Evolutionary conservation across 1,140 invertebrate species (phyloP), one percentile per base, ranked within the genome.

Genomic region (Frieseomelitta varia): DNA sequence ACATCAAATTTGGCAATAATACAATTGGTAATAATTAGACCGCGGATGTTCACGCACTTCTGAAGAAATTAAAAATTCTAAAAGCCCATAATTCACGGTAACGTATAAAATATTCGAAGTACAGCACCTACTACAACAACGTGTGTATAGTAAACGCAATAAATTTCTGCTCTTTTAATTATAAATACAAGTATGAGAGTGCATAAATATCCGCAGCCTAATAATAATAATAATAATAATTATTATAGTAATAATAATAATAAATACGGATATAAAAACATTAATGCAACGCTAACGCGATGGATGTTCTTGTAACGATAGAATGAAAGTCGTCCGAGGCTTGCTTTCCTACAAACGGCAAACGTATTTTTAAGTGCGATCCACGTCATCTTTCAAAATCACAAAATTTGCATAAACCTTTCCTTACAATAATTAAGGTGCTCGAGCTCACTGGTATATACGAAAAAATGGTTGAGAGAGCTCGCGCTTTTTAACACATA

Each of bases 381-480:
- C 73, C n/a, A 63, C 47, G 67, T 65, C 65, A 61, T 12, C 55
- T 71, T 30, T 8, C 6, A 17, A 75, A 73, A 51, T n/a, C 15
- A 73, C 65, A 19, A 0, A 84, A 71, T 17, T 79, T 79, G 81
- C 67, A 61, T 80, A 80, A 80, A 84, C 56, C 39, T 80, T 84
- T 84, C 51, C 53, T 80, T 84, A 79, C 51, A 17, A 8, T 73
- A 79, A 79, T 80, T 67, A 73, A 78, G n/a, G 1, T 55, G 51
- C 58, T 72, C 69, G 61, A 84, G 51, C 61, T 71, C 30, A 24
- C 47, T 72, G 21, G 55, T 72, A 68, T 24, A 47, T 47, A 47
- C 39, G 39, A 47, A 47, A 17, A 82, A 77, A n/a, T 19, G 24
- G 15, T 79, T 47, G 34, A 68, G 24, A 75, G 69, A 81, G 67